Conservation (phyloP, 1,140 invertebrate species). For the Trialeurodes vaporariorum region DNA sequence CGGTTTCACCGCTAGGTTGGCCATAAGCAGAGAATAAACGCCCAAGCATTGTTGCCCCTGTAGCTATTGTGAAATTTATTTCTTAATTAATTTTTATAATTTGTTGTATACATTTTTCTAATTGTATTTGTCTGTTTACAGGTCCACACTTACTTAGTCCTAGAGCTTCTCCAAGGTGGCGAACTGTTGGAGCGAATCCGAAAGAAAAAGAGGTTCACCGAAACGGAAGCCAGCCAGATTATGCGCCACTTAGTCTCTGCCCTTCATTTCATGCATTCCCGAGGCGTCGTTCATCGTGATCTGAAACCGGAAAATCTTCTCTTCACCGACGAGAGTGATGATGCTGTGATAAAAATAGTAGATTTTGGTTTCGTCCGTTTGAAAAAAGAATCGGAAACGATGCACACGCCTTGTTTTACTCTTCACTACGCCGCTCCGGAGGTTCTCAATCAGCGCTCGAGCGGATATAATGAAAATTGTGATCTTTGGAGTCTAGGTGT, state of each 20-base stretch:
- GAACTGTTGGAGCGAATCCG: conserved; percentile 65
- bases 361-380: conserved; percentile 84
- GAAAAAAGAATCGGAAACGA: conserved; percentile 40
- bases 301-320: conserved; percentile 83
- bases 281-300: conserved; percentile 75
- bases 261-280: conserved; percentile 66
- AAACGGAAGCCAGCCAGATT: conserved; percentile 52
- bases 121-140: conserved; percentile 15
- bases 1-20: no score
- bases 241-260: conserved; percentile 69
- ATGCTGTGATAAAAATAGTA: conserved; percentile 61
- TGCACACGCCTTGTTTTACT: conserved; percentile 77
- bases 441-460: conserved; percentile 49
- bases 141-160: conserved; percentile 68
- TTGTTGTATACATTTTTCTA: background rate
- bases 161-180: conserved; percentile 74
- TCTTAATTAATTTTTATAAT: background rate
- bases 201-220: conserved; percentile 50
- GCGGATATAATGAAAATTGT: conserved; percentile 74
- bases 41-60: background rate
- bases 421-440: conserved; percentile 86
- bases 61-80: background rate
- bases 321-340: conserved; percentile 48
- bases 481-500: conserved; percentile 89
- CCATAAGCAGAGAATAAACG: no score